Evolutionary conservation across 2,113 vertebrate genomes (phyloP), one percentile per base, ranked within the genome.

Genomic region (Mus musculus): DNA sequence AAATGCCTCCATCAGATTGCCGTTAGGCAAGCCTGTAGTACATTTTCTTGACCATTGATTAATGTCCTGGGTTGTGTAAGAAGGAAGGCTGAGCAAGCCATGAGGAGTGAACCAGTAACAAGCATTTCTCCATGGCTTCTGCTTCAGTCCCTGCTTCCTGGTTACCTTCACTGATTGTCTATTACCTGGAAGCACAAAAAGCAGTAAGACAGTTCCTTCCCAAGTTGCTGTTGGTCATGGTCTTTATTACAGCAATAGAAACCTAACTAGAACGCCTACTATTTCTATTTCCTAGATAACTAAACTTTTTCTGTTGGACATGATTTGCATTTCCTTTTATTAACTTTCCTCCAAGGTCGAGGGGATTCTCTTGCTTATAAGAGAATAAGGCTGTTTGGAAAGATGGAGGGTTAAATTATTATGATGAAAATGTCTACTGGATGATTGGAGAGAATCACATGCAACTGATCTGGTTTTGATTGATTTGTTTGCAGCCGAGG

Each of bases 401-500:
- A 42, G 17, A 82, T 75, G 67, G 63, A 77, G 17, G 63, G 4
- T 80, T 80, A 46, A 86, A 54, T 69, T 28, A 61, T 24, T 80
- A 9, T 49, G 67, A 36, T 49, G 1, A 26, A 88, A 46, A n/a
- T 71, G 77, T 59, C 42, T 94, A 59, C 77, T 56, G 24, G 52
- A 49, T 81, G 39, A 17, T 30, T 59, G 9, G 89, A 94, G 86
- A 11, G 49, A 90, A 16, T 93, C 33, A 0, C 65, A 65, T 69
- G 3, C n/a, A 26, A 72, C 52, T 88, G 49, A 36, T 85, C 54
- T 97, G 26, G 30, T 76, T 90, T 84, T 54, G 76, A 1, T 92
- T 87, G 19, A 85, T 49, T 95, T 96, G 13, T 92, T 88, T 98
- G 88, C 72, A 99, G 99, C 97, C 99, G 99, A 0, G 99, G 99